Conservation (phyloP, 2,113 vertebrate species). For the Epinephelus lanceolatus region DNA sequence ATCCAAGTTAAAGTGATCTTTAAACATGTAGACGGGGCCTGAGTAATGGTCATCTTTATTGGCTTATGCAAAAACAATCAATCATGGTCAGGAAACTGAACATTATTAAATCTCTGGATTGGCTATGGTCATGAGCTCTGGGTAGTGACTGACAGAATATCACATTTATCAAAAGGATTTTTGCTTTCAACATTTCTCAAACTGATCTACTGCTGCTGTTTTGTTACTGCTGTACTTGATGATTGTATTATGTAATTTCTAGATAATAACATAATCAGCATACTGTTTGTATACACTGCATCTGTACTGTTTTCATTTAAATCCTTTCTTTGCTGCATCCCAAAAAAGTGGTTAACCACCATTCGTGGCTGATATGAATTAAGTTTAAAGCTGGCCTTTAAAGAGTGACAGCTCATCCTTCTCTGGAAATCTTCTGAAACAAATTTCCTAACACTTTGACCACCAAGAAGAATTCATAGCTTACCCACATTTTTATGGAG, state of each 20-base stretch:
- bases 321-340: not conserved
- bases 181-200: not conserved
- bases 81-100: not conserved
- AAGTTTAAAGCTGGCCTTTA: not conserved
- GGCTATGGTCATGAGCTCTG: not conserved
- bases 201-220: not conserved
- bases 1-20: no score
- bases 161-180: no score
- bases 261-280: no score
- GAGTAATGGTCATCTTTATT: not conserved
- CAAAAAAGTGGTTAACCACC: not conserved
- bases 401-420: not conserved
- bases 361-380: not conserved
- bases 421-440: not conserved
- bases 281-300: not conserved
- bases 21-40: no score
- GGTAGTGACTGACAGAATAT: not conserved
- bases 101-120: not conserved
- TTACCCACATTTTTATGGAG: not conserved
- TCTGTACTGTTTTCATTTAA: not conserved
- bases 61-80: not conserved
- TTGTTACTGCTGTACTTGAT: not conserved
- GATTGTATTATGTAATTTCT: no score
- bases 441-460: not conserved
- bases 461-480: slow-evolving; percentile 6